A percentile compares a stretch with the other conserved stretches of the same genome.
Evolutionary conservation across 2,797 vertebrate species (phyloP).

Genomic region (Danio tinwini): DNA sequence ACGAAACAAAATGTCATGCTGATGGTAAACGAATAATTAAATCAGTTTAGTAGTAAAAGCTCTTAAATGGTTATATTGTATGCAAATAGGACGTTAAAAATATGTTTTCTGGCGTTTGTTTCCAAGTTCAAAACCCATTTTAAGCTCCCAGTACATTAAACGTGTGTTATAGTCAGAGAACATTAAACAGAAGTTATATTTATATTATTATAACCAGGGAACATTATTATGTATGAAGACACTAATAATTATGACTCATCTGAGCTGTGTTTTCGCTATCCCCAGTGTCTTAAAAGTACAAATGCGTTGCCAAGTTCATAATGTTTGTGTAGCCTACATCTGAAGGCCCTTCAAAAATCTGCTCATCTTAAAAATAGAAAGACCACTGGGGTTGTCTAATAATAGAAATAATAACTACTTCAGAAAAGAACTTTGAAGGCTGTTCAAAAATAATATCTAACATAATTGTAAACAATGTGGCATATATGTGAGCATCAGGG

Average conservation of each 20-base stretch:
- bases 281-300: not conserved
- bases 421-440: conserved; percentile 37
- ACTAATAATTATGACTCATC: not conserved
- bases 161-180: not conserved
- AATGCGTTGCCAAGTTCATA: not conserved
- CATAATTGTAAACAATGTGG: conserved; percentile 33
- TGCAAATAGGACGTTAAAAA: not conserved
- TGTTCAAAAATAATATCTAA: not conserved
- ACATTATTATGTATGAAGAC: not conserved
- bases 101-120: not conserved
- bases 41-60: too few relatives aligned
- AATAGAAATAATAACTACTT: conserved; percentile 33
- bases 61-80: not conserved
- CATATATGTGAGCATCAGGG: conserved; percentile 35
- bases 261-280: not conserved
- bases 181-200: not conserved
- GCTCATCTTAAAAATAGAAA: conserved; percentile 17
- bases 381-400: conserved; percentile 26
- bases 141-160: not conserved
- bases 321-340: not conserved
- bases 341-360: not conserved
- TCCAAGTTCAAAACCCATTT: not conserved
- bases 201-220: not conserved
- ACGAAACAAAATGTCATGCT: too few relatives aligned
- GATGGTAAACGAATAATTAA: not conserved